Evolutionary conservation across 23 tunicate species (phyloP), one percentile per base, ranked within the genome.

Genomic region (Trididemnum nubilum): DNA sequence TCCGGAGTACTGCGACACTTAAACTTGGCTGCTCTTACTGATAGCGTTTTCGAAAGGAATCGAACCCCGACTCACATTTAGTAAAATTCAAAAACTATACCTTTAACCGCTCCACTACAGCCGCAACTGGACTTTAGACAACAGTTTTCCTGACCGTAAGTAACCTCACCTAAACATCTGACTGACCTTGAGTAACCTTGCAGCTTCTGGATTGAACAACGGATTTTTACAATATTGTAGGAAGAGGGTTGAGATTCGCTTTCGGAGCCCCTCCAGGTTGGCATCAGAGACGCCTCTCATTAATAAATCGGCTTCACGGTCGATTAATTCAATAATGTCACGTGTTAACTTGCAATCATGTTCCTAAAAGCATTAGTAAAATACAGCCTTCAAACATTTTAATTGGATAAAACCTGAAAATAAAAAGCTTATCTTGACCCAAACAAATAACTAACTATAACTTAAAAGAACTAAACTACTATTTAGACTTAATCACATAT

Each of bases 301-400:
- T 39, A 96, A 85, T 22, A 96, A 71, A 40, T 96, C 99, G 21
- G 99, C 99, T 81, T 96, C 99, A 7, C 99, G 90, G 80, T 96
- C 99, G 77, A 87, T 86, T 59, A 96, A 70, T 32, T 92, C 94
- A 15, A 85, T 96, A 15, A 96, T 87, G 29, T 96, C 99, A 49
- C 96, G 74, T n/a, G 99, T 96, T 34, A 96, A 75, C 59, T 96
- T 96, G 76, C 99, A 96, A 64, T 96, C 97, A 51, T 89, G 91
- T 33, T 93, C 93, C 98, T 93, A 30, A 49, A 18, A 38, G 63
- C n/a, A n/a, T n/a, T n/a, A n/a, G 5, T 7, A 36, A 25, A 71
- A 35, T 9, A 49, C 92, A 49, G 77, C 81, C 72, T 89, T 57
- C 29, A 85, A 87, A 9, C 76, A 85, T 1, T 87, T 81, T 52